Percentiles rank a stretch among this genome's conserved stretches.
These are phyloP conservation scores for Xiphophorus hellerii DNA, from an alignment of 2,113 vertebrate species.

Conservation along the genomic window DNA sequence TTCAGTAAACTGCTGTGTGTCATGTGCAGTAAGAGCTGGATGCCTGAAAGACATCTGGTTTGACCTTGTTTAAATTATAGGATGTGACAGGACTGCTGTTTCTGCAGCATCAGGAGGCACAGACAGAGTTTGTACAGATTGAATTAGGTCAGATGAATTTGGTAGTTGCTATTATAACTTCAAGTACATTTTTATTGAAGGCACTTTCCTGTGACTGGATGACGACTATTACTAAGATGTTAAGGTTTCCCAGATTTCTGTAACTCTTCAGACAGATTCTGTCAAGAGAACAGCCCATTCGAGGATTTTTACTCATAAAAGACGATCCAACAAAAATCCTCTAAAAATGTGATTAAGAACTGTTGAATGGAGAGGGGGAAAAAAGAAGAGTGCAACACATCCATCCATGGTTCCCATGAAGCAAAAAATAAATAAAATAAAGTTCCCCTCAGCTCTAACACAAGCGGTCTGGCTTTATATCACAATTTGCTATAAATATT, in stretches of 20 bases:
- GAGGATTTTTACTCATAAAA: neutral
- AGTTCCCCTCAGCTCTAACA: neutral
- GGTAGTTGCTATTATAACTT: neutral
- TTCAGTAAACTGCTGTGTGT: no score
- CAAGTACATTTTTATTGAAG: neutral
- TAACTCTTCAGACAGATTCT: neutral
- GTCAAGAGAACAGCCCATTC: neutral
- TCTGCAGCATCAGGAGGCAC: no score
- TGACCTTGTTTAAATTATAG: no score
- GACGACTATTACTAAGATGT: neutral
- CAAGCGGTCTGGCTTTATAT: neutral
- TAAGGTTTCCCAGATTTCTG: neutral
- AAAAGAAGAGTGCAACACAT: neutral
- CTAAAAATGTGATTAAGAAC: neutral
- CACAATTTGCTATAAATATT: neutral
- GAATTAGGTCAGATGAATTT: neutral
- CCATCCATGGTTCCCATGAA: neutral
- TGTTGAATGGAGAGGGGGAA: neutral
- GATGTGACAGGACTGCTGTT: no score
- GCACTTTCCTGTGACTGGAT: neutral
- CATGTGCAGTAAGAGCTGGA: no score
- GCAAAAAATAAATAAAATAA: no score
- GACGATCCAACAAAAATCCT: neutral
- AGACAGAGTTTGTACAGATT: no score
- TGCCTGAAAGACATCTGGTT: no score